These are phyloP conservation scores for Tychaedon coryphoeus DNA, from an alignment of 2,113 vertebrate species.

Conservation along the genomic window DNA sequence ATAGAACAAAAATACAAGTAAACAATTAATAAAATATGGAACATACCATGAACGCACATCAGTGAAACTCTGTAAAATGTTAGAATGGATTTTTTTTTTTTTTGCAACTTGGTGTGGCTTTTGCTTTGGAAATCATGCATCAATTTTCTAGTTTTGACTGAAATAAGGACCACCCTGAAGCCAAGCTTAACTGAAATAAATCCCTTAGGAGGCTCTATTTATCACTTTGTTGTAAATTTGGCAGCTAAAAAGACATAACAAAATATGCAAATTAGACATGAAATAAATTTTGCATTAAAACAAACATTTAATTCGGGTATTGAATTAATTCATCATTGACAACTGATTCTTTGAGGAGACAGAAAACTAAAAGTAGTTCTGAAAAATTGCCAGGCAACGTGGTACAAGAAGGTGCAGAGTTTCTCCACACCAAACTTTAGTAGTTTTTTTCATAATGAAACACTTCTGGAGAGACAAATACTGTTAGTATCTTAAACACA, in stretches of 20 bases:
- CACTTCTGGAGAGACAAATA: conserved; percentile 1
- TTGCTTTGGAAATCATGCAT: conserved; percentile 71
- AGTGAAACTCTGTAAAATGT: conserved; percentile 62
- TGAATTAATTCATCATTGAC: conserved; percentile 48
- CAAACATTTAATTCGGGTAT: neutral
- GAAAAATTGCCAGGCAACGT: neutral
- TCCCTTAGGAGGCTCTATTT: conserved; percentile 51
- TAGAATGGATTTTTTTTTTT: conserved; percentile 65
- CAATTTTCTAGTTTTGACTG: conserved; percentile 68
- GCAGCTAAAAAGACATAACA: conserved; percentile 47
- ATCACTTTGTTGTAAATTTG: conserved; percentile 67
- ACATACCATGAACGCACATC: conserved; percentile 32
- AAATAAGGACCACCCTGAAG: conserved; percentile 75
- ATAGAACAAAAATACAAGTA: conserved; percentile 50
- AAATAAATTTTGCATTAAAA: conserved; percentile 52
- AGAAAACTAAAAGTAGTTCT: conserved; percentile 24
- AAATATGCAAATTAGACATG: conserved; percentile 63
- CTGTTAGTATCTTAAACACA: neutral
- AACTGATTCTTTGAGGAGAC: neutral
- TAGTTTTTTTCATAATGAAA: neutral
- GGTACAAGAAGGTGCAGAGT: neutral
- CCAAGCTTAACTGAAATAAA: conserved; percentile 65
- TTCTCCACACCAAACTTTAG: neutral
- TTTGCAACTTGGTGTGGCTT: conserved; percentile 43
- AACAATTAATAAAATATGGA: conserved; percentile 67